These are phyloP conservation scores for Palythoa grandis DNA, from an alignment of 92 coral and sea anemone genomes.

Conservation along the genomic window DNA sequence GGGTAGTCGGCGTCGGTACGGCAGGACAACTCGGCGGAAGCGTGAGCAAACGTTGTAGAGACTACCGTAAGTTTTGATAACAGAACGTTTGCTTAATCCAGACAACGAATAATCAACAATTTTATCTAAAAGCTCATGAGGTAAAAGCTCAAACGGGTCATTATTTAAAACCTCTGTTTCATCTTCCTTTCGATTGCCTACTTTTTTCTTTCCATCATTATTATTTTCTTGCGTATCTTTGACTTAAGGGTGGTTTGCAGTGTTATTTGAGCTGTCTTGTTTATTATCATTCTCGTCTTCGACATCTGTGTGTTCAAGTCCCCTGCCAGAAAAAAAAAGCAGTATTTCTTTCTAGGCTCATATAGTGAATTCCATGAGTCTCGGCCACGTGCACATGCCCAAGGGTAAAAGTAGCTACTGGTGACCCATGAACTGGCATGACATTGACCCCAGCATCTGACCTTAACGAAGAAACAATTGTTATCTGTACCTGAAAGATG, in stretches of 20 bases:
- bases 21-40: too few species aligned
- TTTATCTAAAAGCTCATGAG: too few species aligned
- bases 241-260: not conserved
- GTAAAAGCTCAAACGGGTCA: slow-evolving; percentile 37
- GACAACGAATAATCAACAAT: too few species aligned
- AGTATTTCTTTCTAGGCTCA: slow-evolving; percentile 5
- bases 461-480: not conserved
- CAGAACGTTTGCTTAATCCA: too few species aligned
- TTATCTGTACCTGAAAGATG: not conserved
- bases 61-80: too few species aligned
- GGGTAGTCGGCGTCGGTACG: too few species aligned
- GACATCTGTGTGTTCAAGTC: not conserved
- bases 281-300: not conserved
- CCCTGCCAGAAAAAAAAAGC: not conserved
- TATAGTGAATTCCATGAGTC: not conserved
- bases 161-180: slow-evolving; percentile 9
- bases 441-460: slow-evolving; percentile 22
- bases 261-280: not conserved
- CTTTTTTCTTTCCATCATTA: not conserved
- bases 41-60: too few species aligned
- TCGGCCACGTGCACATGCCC: not conserved
- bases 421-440: slow-evolving; percentile 38
- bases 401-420: slow-evolving; percentile 46
- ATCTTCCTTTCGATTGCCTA: not conserved
- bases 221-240: not conserved